Evolutionary conservation across 2,113 vertebrate genomes (phyloP).

Genomic region (Platycercus adscitus): DNA sequence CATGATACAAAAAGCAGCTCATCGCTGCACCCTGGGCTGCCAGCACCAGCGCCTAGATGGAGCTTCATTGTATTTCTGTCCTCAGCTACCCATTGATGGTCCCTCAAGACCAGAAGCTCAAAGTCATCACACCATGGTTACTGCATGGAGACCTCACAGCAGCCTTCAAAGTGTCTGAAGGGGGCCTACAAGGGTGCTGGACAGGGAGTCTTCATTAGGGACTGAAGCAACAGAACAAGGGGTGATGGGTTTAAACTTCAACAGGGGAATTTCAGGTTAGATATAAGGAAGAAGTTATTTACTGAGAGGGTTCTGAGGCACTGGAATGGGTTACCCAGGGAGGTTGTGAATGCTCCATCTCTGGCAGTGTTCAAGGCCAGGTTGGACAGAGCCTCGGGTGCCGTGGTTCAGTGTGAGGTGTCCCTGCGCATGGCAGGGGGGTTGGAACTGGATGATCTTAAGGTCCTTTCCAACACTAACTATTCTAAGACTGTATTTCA

Average conservation of each 20-base stretch:
- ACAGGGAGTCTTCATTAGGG: neutral
- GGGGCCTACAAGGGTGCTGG: neutral
- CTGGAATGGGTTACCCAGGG: too few relatives aligned
- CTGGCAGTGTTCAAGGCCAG: neutral
- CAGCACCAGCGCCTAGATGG: accelerated
- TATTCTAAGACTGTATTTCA: neutral
- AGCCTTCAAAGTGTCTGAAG: neutral
- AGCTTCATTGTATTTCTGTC: neutral
- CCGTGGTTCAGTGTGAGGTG: neutral
- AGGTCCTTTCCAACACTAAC: neutral
- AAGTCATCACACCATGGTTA: accelerated
- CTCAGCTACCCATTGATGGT: neutral
- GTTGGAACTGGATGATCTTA: neutral
- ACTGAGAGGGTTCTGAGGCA: neutral
- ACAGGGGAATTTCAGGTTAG: neutral
- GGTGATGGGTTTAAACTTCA: neutral
- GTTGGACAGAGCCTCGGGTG: too few relatives aligned
- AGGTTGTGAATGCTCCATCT: neutral
- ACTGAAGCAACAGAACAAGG: neutral
- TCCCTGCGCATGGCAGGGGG: neutral
- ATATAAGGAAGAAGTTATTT: neutral
- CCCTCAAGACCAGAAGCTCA: neutral
- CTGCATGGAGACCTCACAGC: neutral
- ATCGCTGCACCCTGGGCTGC: neutral
- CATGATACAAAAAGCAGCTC: accelerated